Evolutionary conservation across 2,888 invertebrate species (phyloP), one percentile per base, ranked within the genome.

Genomic region (Thyatira batis): DNA sequence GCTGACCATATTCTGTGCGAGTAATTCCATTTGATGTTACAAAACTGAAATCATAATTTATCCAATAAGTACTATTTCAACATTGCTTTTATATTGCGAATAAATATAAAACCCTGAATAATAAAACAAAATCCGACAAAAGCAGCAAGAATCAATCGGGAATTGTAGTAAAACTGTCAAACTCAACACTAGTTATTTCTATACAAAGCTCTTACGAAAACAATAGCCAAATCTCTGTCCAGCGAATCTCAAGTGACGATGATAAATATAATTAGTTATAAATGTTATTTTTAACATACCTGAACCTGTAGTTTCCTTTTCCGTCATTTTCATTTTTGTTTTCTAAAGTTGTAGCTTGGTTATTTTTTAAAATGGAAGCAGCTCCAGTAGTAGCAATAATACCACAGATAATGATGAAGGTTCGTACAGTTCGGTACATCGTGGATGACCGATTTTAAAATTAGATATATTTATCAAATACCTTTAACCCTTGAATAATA

Each of bases 1-100:
- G 73, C 62, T 84, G 93, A 13, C 95, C 95, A 46, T 85, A 84
- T 78, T 95, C 95, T 54, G 93, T 89, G 1, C 93, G 94, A 46
- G 76, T 82, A 60, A 95, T 94, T n/a, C 95, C 95, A 67, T 95
- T 95, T 0, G 93, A 94, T 45, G 95, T 94, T 72, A 94, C 93
- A 67, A 93, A 95, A 65, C 93, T 94, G 71, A 17, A 84, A 80
- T 55, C 50, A 48, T 50, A 20, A 4, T n/a, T n/a, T n/a, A n/a
- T n/a, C n/a, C n/a, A n/a, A n/a, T n/a, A n/a, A n/a, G n/a, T n/a
- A n/a, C n/a, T n/a, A n/a, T n/a, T n/a, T n/a, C n/a, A n/a, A n/a
- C n/a, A n/a, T n/a, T n/a, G n/a, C 0, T 28, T 6, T 28, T 6
- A 27, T 27, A 27, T 27, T n/a, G n/a, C n/a, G n/a, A n/a, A n/a